phyloP scores from a whole-genome alignment of 1,140 invertebrate genomes.

The Ips nitidus region DNA sequence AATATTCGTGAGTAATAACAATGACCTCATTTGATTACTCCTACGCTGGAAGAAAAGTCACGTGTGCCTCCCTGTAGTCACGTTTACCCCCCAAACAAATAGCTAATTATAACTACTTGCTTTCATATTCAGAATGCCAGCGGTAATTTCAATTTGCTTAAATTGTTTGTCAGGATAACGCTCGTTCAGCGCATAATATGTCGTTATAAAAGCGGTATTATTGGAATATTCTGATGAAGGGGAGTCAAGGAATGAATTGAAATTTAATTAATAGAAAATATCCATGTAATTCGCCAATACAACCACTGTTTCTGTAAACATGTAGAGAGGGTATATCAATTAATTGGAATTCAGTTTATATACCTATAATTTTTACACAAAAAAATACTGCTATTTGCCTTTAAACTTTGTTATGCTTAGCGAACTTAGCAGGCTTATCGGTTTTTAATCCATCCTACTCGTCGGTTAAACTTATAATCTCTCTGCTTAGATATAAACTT shows the following conservation, averaged over 20 bases:
- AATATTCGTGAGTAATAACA: no score
- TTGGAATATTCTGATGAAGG: no score
- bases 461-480: background rate
- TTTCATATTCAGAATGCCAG: slow-evolving; percentile 2
- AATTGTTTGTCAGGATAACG: background rate
- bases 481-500: background rate
- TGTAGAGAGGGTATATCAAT: no score
- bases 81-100: background rate
- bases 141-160: slow-evolving; percentile 5
- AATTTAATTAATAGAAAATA: background rate
- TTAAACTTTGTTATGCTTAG: no score
- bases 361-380: no score
- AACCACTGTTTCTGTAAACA: no score
- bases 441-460: background rate
- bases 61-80: background rate
- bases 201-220: background rate
- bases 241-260: no score
- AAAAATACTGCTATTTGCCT: no score
- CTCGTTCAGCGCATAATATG: background rate
- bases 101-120: background rate
- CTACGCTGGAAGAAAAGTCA: background rate
- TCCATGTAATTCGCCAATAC: background rate
- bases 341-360: no score
- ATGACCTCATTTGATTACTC: no score
- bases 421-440: background rate